Percentiles rank a stretch among this genome's conserved stretches.
phyloP scores from a whole-genome alignment of 2,113 vertebrate species.

The Capreolus pygargus region DNA sequence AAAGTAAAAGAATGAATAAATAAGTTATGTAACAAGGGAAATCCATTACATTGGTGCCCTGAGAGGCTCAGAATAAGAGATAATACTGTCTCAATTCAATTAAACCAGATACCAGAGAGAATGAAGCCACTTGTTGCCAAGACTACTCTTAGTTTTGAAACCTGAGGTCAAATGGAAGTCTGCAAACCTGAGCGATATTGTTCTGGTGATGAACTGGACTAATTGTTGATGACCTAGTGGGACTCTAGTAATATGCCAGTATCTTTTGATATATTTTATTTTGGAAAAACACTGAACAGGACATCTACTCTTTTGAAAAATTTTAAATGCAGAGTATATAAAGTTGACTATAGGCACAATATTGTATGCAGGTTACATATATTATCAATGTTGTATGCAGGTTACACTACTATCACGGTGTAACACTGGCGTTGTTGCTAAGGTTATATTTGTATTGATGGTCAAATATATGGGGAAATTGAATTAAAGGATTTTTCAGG shows the following conservation, averaged over 20 bases:
- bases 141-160: neutral
- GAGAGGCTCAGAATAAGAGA: neutral
- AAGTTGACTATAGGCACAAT: neutral
- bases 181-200: neutral
- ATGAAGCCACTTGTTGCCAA: neutral
- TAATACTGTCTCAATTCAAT: neutral
- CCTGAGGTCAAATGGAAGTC: neutral
- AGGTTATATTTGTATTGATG: neutral
- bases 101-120: neutral
- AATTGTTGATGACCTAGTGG: neutral
- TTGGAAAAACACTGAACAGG: neutral
- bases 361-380: neutral
- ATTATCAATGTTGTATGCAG: neutral
- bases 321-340: neutral
- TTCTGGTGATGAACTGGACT: neutral
- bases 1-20: neutral
- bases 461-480: neutral
- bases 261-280: neutral
- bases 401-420: neutral
- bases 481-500: constrained; percentile 1
- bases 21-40: neutral
- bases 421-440: neutral
- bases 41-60: neutral
- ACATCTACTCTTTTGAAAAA: neutral
- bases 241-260: neutral